These are phyloP conservation scores for Brenthis ino DNA, from an alignment of 2,888 invertebrate species.

Conservation along the genomic window DNA sequence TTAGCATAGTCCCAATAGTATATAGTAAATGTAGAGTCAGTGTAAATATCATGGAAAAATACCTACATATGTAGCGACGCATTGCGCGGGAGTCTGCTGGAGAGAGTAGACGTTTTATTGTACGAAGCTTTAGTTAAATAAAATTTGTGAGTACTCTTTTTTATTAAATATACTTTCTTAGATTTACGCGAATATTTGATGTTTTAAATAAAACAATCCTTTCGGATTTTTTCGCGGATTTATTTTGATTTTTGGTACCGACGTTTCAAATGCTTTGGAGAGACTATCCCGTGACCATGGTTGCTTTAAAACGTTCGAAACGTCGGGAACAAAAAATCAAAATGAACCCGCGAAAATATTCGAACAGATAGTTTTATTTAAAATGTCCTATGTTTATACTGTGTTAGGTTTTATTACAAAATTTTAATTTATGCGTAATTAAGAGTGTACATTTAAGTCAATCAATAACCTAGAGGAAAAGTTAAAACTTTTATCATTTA, in stretches of 20 bases:
- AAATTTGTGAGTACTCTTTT: slow-evolving; percentile 2
- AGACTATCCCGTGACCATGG: no score
- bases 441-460: background rate
- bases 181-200: no score
- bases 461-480: background rate
- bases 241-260: no score
- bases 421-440: background rate
- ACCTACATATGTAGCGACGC: slow-evolving; percentile 9
- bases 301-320: no score
- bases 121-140: background rate
- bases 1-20: no score
- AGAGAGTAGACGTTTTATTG: slow-evolving; percentile 24
- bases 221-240: no score
- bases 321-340: no score
- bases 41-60: slow-evolving; percentile 28
- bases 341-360: no score
- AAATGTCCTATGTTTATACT: background rate
- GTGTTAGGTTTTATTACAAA: background rate
- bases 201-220: no score
- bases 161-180: background rate
- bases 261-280: background rate
- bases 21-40: background rate
- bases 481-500: background rate
- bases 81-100: slow-evolving; percentile 36
- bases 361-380: no score